Evolutionary conservation across 2,797 vertebrate genomes (phyloP).

Genomic region (Euphonia xanthogaster): DNA sequence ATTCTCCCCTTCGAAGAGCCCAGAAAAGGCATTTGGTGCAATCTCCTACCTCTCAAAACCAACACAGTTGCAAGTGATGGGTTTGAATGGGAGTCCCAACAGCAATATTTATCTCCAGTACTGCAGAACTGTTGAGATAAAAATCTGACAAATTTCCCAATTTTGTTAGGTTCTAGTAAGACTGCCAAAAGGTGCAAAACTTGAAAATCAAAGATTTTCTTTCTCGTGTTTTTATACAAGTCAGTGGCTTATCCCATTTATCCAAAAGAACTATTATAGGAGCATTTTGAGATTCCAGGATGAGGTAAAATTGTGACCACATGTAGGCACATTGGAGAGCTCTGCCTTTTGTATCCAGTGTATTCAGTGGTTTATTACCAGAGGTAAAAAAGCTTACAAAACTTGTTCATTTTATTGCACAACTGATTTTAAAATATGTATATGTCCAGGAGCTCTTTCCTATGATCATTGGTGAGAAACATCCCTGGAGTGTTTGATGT

Average conservation of each 20-base stretch:
- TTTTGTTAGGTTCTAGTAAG: background rate
- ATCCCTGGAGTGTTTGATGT: background rate
- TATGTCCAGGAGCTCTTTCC: background rate
- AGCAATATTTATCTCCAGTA: background rate
- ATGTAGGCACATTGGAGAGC: fast-evolving
- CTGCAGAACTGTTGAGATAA: background rate
- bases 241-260: background rate
- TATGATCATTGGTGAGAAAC: background rate
- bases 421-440: background rate
- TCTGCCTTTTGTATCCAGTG: background rate
- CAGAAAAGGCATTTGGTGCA: background rate
- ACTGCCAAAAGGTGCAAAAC: background rate
- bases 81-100: background rate
- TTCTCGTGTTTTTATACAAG: background rate
- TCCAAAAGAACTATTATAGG: background rate
- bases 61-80: background rate
- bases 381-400: background rate
- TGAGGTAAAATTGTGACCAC: background rate
- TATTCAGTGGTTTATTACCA: background rate
- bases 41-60: background rate
- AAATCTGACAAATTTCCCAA: background rate
- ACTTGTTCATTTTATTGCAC: background rate
- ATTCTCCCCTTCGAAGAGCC: background rate
- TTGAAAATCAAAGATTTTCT: background rate
- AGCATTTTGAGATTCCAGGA: background rate